phyloP scores from a whole-genome alignment of 2,888 invertebrate genomes.

The Choreutis nemorana region DNA sequence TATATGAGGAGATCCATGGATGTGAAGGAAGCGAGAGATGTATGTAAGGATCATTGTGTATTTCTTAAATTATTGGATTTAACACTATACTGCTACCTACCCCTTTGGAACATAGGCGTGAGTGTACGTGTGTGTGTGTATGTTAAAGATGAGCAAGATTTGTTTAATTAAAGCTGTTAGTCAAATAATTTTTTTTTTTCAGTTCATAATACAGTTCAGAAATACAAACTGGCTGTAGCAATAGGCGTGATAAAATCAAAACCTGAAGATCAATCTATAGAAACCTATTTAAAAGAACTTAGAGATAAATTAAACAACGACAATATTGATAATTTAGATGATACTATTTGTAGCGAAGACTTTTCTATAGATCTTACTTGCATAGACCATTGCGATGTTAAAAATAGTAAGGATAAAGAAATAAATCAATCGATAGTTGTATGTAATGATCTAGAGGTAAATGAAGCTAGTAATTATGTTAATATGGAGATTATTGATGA shows the following conservation, averaged over 20 bases:
- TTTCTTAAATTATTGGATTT: too few relatives aligned
- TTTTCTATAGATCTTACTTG: constrained; percentile 30
- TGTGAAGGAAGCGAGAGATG: too few relatives aligned
- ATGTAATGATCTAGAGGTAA: constrained; percentile 9
- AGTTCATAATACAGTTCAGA: constrained; percentile 29
- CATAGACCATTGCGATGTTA: constrained; percentile 9
- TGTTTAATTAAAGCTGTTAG: neutral
- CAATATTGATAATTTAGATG: constrained; percentile 17
- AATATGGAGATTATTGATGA: too few relatives aligned
- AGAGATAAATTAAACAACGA: constrained; percentile 19
- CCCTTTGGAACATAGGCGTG: too few relatives aligned
- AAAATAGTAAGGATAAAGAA: constrained; percentile 2
- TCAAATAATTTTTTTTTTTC: constrained; percentile 12
- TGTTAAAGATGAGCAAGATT: too few relatives aligned
- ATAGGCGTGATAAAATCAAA: constrained; percentile 30
- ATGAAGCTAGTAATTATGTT: constrained; percentile 10
- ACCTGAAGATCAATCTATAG: constrained; percentile 21
- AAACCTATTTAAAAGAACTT: constrained; percentile 22
- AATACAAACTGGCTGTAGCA: constrained; percentile 27
- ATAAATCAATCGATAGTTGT: constrained; percentile 7
- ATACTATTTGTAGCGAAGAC: constrained; percentile 29
- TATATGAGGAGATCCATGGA: too few relatives aligned
- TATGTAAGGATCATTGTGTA: too few relatives aligned
- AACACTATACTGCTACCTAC: too few relatives aligned
- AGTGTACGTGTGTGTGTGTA: too few relatives aligned